Conservation (phyloP, 2,888 invertebrate genomes). For the Drosophila quinaria region DNA sequence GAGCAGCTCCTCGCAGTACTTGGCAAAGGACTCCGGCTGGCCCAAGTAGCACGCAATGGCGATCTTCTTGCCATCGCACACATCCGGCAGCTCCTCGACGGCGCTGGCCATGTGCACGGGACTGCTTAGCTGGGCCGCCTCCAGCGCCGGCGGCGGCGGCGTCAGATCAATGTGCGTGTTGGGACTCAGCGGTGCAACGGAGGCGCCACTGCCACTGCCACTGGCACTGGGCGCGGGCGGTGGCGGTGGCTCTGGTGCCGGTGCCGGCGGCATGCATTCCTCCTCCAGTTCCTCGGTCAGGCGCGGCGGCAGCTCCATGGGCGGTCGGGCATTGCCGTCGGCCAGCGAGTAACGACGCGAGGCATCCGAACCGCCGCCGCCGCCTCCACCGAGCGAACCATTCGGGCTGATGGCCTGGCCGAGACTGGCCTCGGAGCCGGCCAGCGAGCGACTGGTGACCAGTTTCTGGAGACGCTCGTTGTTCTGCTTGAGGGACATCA, state of each 20-base stretch:
- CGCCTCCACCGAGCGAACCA: constrained; percentile 85
- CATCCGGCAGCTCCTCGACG: constrained; percentile 88
- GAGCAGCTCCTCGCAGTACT: constrained; percentile 89
- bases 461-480: constrained; percentile 97
- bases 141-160: constrained; percentile 85
- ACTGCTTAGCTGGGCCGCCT: constrained; percentile 77
- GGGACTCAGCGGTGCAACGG: constrained; percentile 79
- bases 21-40: constrained; percentile 91
- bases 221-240: constrained; percentile 77
- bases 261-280: constrained; percentile 84
- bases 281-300: constrained; percentile 85
- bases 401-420: constrained; percentile 86
- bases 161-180: constrained; percentile 85
- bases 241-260: constrained; percentile 85
- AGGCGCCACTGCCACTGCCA: too few relatives aligned
- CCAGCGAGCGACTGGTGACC: constrained; percentile 89
- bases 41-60: constrained; percentile 95
- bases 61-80: constrained; percentile 94
- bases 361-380: constrained; percentile 83
- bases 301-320: constrained; percentile 85
- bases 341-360: constrained; percentile 88
- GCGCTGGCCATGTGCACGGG: constrained; percentile 85
- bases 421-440: constrained; percentile 88
- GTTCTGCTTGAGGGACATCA: constrained; percentile 98
- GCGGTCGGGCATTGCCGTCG: constrained; percentile 86